Base-by-base conservation (phyloP, 2,888 invertebrate species). In the Erebia ligea region DNA sequence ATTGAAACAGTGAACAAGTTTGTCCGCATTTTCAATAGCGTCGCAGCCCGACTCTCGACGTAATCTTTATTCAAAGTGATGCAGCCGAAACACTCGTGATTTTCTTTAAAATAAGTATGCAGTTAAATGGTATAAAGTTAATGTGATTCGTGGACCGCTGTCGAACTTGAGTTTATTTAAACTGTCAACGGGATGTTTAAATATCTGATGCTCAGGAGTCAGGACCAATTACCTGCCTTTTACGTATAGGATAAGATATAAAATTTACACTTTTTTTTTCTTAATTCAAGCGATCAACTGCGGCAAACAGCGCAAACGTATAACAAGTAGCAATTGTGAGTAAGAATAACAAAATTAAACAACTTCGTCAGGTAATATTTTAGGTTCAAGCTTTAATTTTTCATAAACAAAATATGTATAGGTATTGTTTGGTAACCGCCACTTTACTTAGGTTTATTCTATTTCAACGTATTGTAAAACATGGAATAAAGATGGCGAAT, bases 221-320 rank as follows among this genome's bases (percentile, higher is more conserved):
- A 73, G 73, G 73, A 80, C 81, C 79, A 87, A 86, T 87, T 87
- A 80, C 81, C 77, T 73, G 75, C 84, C 85, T 86, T 88, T 89
- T 86, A 82, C 77, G 81, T 82, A 77, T 54, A 68, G 72, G 78
- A 79, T 79, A 81, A 81, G 84, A 86, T 83, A 85, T 82, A 84
- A 82, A 73, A 73, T 80, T 80, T 78, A 78, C 80, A 78, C 75
- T 72, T 73, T 72, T 59, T 59, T 74, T 57, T 75, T 72, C 58
- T 57, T 64, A 64, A 65, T 57, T 62, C 62, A 45, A 17, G 61
- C 64, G 42, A 69, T 56, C 56, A n/a, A 56, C 19, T 42, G 11
- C 64, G 54, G 10, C 34, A 40, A 64, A 64, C 34, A 25, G 3
- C 11, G 48, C 5, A 63, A 19, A 19, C 8, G 13, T 25, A 10